Conservation (phyloP, 2,797 vertebrate species). For the Lepus oiostolus region DNA sequence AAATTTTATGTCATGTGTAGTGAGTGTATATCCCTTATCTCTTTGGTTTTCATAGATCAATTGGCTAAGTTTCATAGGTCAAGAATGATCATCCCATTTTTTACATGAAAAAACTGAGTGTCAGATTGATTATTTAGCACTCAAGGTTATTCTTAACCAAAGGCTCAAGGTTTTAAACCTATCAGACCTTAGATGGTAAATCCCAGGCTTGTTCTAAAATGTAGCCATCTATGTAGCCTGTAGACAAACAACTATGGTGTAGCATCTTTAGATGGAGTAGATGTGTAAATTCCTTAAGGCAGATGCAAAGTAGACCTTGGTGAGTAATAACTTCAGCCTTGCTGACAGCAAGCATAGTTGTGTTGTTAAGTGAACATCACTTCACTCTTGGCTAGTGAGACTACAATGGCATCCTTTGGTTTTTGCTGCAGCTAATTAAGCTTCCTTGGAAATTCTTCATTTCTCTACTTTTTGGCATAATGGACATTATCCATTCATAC, state of each 20-base stretch:
- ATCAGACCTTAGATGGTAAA: neutral
- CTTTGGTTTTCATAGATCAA: neutral
- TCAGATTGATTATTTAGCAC: neutral
- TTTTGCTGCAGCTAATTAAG: neutral
- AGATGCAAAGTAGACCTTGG: neutral
- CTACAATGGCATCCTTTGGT: neutral
- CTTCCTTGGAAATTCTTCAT: neutral
- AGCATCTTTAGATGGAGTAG: neutral
- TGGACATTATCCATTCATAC: neutral
- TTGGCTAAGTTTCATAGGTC: neutral
- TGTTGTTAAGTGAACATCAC: neutral
- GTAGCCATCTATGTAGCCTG: neutral
- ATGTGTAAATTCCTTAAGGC: neutral
- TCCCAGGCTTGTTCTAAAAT: neutral
- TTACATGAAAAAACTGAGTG: neutral
- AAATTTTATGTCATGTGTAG: neutral
- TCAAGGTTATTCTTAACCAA: neutral
- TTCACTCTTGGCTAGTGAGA: constrained; percentile 23
- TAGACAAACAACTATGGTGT: neutral
- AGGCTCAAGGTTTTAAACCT: neutral
- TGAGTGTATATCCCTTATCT: neutral
- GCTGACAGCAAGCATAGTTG: neutral
- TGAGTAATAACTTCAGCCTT: neutral
- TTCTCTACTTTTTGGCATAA: constrained; percentile 53
- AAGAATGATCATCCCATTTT: neutral